Percentiles rank a stretch among this genome's conserved stretches.
phyloP scores from a whole-genome alignment of 2,797 vertebrate species.

The Galagoides demidoff region DNA sequence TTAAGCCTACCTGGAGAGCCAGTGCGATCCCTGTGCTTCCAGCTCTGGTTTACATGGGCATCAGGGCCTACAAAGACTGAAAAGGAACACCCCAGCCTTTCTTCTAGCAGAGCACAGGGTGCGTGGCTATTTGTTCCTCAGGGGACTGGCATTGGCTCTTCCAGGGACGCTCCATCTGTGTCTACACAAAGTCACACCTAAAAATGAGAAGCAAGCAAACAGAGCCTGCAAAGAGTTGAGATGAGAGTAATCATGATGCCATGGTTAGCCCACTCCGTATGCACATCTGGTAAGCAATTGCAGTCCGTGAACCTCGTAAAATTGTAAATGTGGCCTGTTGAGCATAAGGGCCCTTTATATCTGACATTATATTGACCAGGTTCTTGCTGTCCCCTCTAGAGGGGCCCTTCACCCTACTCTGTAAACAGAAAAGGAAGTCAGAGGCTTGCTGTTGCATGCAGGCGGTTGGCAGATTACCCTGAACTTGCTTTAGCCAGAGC shows the following conservation, averaged over 20 bases:
- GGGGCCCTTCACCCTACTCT: slow-evolving; percentile 85
- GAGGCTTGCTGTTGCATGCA: slow-evolving; percentile 83
- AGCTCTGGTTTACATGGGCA: background rate
- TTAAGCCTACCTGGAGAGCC: background rate
- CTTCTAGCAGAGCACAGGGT: background rate
- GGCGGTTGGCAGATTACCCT: slow-evolving; percentile 87
- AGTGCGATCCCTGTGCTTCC: background rate
- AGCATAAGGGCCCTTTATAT: slow-evolving; percentile 85
- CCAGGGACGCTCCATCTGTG: background rate
- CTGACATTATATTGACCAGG: slow-evolving; percentile 85
- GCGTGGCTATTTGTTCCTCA: background rate
- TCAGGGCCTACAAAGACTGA: background rate
- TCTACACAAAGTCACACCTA: slow-evolving; percentile 39
- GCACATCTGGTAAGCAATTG: slow-evolving; percentile 84
- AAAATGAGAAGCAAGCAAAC: slow-evolving; percentile 41
- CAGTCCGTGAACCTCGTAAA: slow-evolving; percentile 76
- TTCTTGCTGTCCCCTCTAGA: slow-evolving; percentile 77
- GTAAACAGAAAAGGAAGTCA: slow-evolving; percentile 88
- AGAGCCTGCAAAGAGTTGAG: slow-evolving; percentile 48
- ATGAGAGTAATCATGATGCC: slow-evolving; percentile 53
- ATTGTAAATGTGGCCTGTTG: slow-evolving; percentile 80
- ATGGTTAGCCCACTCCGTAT: slow-evolving; percentile 66
- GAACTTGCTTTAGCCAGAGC: slow-evolving; percentile 89
- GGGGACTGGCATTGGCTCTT: background rate
- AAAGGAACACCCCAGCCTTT: background rate